Percentiles rank a stretch among this genome's conserved stretches.
Conservation (phyloP, 2,888 invertebrate species). For the Hemistola chrysoprasaria region DNA sequence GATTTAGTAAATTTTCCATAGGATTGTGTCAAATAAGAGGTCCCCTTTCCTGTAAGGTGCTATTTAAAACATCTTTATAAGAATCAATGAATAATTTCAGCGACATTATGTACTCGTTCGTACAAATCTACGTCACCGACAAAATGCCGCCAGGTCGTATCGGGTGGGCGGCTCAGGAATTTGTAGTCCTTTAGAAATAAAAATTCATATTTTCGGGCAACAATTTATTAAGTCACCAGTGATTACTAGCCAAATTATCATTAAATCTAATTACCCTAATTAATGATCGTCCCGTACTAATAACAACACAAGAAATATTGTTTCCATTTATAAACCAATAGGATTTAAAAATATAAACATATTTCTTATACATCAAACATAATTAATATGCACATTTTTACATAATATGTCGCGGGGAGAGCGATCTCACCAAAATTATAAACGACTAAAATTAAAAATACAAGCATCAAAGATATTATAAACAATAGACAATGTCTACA, state of each 20-base stretch:
- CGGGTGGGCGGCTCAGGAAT: too few relatives aligned
- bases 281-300: constrained; percentile 28
- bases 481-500: constrained; percentile 34
- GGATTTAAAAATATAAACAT: constrained; percentile 15
- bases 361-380: constrained; percentile 20
- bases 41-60: too few relatives aligned
- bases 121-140: too few relatives aligned
- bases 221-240: constrained; percentile 37
- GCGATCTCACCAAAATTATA: constrained; percentile 32
- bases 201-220: constrained; percentile 18
- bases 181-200: background rate
- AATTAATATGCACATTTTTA: constrained; percentile 36
- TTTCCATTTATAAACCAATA: constrained; percentile 19
- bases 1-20: too few relatives aligned
- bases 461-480: constrained; percentile 40
- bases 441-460: constrained; percentile 36
- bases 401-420: constrained; percentile 31
- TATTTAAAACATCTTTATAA: too few relatives aligned
- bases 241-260: constrained; percentile 44
- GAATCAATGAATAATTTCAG: too few relatives aligned
- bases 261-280: constrained; percentile 41
- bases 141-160: too few relatives aligned
- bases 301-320: constrained; percentile 26
- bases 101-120: too few relatives aligned
- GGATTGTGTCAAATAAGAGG: too few relatives aligned